Percentiles rank a stretch among this genome's conserved stretches.
Conservation (phyloP, 1,140 invertebrate genomes). For the Atopsyche davidsoni region DNA sequence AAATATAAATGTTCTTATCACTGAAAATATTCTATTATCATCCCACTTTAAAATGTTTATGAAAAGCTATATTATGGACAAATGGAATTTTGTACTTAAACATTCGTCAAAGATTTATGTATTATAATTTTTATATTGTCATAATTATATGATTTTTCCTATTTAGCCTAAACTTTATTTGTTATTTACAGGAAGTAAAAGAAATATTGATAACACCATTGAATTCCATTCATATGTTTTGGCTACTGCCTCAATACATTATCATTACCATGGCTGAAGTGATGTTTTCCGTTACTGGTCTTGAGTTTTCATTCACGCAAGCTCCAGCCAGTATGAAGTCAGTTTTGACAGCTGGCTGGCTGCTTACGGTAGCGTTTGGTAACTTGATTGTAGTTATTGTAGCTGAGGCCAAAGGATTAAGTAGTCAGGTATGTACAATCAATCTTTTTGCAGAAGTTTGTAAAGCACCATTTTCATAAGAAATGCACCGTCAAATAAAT, state of each 20-base stretch:
- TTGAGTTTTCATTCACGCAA: slow-evolving; percentile 88
- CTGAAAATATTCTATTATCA: too few relatives aligned
- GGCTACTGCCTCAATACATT: slow-evolving; percentile 75
- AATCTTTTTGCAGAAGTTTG: too few relatives aligned
- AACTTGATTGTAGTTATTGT: slow-evolving; percentile 71
- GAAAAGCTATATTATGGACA: too few relatives aligned
- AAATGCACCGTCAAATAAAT: too few relatives aligned
- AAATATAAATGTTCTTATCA: too few relatives aligned
- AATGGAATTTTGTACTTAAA: too few relatives aligned
- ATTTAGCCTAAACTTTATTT: too few relatives aligned
- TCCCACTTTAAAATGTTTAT: too few relatives aligned
- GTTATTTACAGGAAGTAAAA: slow-evolving; percentile 23
- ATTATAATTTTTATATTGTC: too few relatives aligned
- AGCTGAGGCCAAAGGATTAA: slow-evolving; percentile 47
- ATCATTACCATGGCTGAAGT: slow-evolving; percentile 70
- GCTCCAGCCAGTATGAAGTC: slow-evolving; percentile 88
- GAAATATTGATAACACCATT: slow-evolving; percentile 49
- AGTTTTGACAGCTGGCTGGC: slow-evolving; percentile 81
- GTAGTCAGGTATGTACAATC: slow-evolving; percentile 58
- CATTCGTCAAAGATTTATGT: too few relatives aligned
- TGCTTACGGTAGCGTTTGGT: slow-evolving; percentile 84
- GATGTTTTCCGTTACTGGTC: slow-evolving; percentile 85
- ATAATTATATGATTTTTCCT: too few relatives aligned
- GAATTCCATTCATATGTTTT: slow-evolving; percentile 68
- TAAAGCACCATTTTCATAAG: too few relatives aligned